These are phyloP conservation scores for Onychostruthus taczanowskii DNA, from an alignment of 2,113 vertebrate genomes.

Conservation along the genomic window DNA sequence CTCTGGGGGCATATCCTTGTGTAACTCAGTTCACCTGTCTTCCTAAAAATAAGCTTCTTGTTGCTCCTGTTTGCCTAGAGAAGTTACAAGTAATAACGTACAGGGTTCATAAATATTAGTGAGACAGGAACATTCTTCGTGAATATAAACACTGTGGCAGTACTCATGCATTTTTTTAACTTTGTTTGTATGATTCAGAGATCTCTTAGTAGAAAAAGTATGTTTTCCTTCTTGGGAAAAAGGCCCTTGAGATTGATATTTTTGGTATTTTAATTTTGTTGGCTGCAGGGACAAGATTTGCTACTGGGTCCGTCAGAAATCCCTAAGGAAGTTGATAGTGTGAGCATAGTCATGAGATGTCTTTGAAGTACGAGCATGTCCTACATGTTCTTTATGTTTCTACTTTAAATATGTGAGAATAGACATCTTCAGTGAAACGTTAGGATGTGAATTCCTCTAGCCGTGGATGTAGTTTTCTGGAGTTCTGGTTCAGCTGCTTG, in stretches of 20 bases:
- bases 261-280: neutral
- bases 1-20: fast-evolving
- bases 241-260: neutral
- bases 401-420: neutral
- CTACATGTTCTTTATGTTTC: neutral
- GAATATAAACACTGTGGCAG: neutral
- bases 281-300: neutral
- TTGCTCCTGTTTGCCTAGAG: neutral
- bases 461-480: neutral
- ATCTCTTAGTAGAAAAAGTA: neutral
- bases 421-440: neutral
- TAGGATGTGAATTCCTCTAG: neutral
- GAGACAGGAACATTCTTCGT: neutral
- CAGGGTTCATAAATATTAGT: neutral
- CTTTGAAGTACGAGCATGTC: neutral
- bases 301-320: neutral
- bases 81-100: neutral
- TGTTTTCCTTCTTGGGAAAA: neutral
- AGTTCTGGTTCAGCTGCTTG: neutral
- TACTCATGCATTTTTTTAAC: neutral
- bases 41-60: neutral
- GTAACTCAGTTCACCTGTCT: neutral
- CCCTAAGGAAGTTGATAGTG: neutral
- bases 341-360: neutral
- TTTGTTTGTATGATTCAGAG: neutral